Percentiles rank a stretch among this genome's conserved stretches.
Conservation (phyloP, 1,140 invertebrate genomes). For the Teleopsis dalmanni region DNA sequence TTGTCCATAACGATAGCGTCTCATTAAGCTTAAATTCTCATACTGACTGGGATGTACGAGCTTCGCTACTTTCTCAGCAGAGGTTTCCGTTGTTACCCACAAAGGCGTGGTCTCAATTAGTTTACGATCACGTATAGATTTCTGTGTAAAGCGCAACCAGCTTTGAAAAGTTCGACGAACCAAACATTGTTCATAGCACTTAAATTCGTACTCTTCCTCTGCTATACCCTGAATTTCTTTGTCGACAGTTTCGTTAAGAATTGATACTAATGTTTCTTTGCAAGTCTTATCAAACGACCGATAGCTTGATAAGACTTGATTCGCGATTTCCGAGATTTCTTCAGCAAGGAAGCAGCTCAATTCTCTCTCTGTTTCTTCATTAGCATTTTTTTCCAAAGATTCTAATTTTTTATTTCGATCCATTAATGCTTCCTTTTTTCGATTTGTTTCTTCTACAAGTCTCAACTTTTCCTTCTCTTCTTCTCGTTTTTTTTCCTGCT, state of each 20-base stretch:
- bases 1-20: slow-evolving; percentile 31
- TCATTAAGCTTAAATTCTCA: slow-evolving; percentile 21
- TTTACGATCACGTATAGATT: slow-evolving; percentile 9
- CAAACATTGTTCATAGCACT: slow-evolving; percentile 11
- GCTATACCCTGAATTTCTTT: slow-evolving; percentile 13
- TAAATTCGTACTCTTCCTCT: slow-evolving; percentile 15
- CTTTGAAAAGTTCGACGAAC: slow-evolving; percentile 13
- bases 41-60: slow-evolving; percentile 18
- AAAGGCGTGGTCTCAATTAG: slow-evolving; percentile 16
- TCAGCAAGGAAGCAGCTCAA: background rate
- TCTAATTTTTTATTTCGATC: background rate
- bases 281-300: background rate
- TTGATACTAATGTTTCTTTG: slow-evolving; percentile 6
- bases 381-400: background rate
- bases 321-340: slow-evolving; percentile 5
- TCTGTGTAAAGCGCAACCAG: slow-evolving; percentile 9
- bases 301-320: background rate
- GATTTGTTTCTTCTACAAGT: background rate
- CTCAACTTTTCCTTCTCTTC: background rate
- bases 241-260: slow-evolving; percentile 4
- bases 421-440: background rate
- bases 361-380: background rate
- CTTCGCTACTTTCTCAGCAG: slow-evolving; percentile 14
- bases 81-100: slow-evolving; percentile 13
- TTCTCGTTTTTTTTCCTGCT: slow-evolving; percentile 1